Evolutionary conservation across 2,888 invertebrate species (phyloP).

Genomic region (Endomychus coccineus): DNA sequence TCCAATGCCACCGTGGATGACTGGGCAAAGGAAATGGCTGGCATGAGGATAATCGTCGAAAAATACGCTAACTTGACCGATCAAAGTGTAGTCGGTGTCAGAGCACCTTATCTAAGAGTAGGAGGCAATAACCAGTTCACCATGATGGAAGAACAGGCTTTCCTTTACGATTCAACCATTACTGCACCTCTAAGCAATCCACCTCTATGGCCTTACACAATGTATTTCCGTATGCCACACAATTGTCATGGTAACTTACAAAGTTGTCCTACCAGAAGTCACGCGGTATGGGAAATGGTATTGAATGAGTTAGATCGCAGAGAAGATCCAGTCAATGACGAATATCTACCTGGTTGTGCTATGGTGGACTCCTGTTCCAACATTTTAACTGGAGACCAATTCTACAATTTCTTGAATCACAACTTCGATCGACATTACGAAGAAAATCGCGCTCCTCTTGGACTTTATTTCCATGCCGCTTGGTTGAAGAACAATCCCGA

Average conservation of each 20-base stretch:
- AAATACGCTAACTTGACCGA: constrained; percentile 85
- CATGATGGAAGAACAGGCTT: constrained; percentile 95
- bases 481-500: constrained; percentile 92
- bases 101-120: constrained; percentile 83
- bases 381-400: constrained; percentile 85
- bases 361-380: constrained; percentile 95
- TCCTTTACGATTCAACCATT: constrained; percentile 92
- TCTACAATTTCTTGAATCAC: constrained; percentile 89
- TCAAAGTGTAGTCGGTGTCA: constrained; percentile 84
- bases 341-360: constrained; percentile 83
- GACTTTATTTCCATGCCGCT: constrained; percentile 88
- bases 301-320: constrained; percentile 89
- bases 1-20: constrained; percentile 85
- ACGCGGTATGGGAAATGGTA: constrained; percentile 95
- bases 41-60: constrained; percentile 84
- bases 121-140: constrained; percentile 95
- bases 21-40: constrained; percentile 94
- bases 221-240: constrained; percentile 96
- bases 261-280: constrained; percentile 84
- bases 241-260: constrained; percentile 88
- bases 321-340: constrained; percentile 84
- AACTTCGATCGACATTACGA: constrained; percentile 90
- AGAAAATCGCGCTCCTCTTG: constrained; percentile 81
- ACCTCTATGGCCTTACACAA: constrained; percentile 96
- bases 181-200: constrained; percentile 86